phyloP scores from a whole-genome alignment of 2,888 invertebrate species.

The Vannuccia rotundouncinata region DNA sequence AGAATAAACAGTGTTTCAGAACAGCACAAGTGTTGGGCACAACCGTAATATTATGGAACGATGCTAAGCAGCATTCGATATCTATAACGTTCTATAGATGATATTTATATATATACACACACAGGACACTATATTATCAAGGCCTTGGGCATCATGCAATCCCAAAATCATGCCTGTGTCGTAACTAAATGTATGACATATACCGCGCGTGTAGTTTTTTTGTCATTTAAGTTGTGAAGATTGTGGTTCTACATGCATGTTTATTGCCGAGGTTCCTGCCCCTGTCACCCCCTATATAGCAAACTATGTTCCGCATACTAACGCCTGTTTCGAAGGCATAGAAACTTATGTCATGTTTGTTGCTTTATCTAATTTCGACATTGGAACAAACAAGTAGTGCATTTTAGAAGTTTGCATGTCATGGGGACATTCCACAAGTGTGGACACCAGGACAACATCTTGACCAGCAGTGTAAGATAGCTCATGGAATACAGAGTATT shows the following conservation, averaged over 20 bases:
- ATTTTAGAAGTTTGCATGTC: background rate
- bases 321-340: background rate
- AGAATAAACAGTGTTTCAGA: background rate
- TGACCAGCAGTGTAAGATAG: too few species aligned
- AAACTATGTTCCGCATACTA: background rate
- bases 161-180: background rate
- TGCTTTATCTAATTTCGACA: slow-evolving; percentile 1
- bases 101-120: background rate
- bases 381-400: background rate
- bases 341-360: slow-evolving; percentile 7
- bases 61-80: too few species aligned
- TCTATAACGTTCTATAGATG: background rate
- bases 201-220: background rate
- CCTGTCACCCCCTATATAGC: background rate
- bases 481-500: too few species aligned
- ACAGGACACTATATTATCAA: too few species aligned
- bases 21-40: background rate
- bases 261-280: background rate
- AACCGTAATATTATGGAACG: too few species aligned
- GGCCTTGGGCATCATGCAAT: too few species aligned
- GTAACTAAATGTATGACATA: background rate
- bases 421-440: background rate
- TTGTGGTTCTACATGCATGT: background rate
- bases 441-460: background rate
- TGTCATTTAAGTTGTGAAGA: background rate